A percentile compares a stretch with the other conserved stretches of the same genome.
Conservation (phyloP, 2,888 invertebrate species). For the Lasioglossum oenotherae region DNA sequence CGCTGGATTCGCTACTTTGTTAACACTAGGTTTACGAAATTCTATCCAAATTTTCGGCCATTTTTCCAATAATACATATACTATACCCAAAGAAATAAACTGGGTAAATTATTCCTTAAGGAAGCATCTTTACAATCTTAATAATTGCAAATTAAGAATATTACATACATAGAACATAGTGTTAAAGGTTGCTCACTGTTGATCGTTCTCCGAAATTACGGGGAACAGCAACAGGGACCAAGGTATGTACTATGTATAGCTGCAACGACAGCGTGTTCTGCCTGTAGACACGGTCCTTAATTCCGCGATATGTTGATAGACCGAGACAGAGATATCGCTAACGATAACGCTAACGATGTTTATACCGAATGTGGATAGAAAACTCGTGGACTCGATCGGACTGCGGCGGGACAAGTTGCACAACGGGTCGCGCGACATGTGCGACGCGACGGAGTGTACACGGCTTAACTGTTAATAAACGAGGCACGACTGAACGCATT, state of each 20-base stretch:
- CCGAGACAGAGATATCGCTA: neutral
- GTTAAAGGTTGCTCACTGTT: neutral
- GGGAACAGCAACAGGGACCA: neutral
- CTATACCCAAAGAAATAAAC: too few species aligned
- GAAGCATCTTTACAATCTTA: too few species aligned
- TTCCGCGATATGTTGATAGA: neutral
- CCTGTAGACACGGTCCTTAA: neutral
- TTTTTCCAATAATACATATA: too few species aligned
- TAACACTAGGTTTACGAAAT: too few species aligned
- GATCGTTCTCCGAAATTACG: neutral
- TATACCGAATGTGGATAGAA: neutral
- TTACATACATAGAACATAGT: too few species aligned
- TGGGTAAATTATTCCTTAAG: too few species aligned
- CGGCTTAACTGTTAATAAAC: conserved; percentile 10
- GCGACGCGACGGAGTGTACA: neutral
- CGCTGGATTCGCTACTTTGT: neutral
- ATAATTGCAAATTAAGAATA: too few species aligned
- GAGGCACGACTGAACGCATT: conserved; percentile 1
- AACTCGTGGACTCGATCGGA: conserved; percentile 1
- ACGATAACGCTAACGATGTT: neutral
- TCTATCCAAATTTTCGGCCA: too few species aligned
- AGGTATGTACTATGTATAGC: neutral
- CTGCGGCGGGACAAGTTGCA: neutral
- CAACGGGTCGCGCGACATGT: neutral
- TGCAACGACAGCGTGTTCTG: neutral